Base-by-base conservation (phyloP, 2,113 vertebrate species). In the Cynoglossus semilaevis region DNA sequence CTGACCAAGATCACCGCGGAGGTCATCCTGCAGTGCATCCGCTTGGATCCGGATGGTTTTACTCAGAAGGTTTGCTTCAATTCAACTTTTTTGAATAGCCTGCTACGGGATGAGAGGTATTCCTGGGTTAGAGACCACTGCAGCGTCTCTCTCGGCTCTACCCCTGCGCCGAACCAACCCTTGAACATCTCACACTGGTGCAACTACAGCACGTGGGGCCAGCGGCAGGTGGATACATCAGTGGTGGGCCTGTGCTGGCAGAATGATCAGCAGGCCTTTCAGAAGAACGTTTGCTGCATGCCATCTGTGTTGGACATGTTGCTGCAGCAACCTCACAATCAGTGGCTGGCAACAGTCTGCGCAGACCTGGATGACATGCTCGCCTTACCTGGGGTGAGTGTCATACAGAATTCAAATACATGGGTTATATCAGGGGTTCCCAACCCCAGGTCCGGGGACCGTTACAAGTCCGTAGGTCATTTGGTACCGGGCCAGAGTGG, bases 201-300 rank as follows among this genome's bases (percentile, higher is more conserved):
- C 17, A 71, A 85, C 71, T 93, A 92, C 71, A 15, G 63, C 7
- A 57, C 49, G 1, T 93, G 91, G 90, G 61, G 8, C 2, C 15
- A 72, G 13, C 49, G 45, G 8, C 12, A 22, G 3, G 82, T 92
- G 67, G 89, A 91, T 47, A 71, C 81, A 0, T 87, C 89, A 1
- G 82, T 93, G 43, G 74, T 93, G 0, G 89, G 74, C 4, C 67
- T 91, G 29, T 93, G 91, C 15, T 91, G 90, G 91, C 80, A 80
- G 38, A 17, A 77, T 0, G 89, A 93, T 62, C 72, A 82, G 67
- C 15, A 19, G 1, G 59, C 58, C 44, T 93, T 93, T 72, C 70
- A 76, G 52, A 70, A 80, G 34, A 86, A 88, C 1, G 85, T 93
- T 14, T 93, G 91, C 77, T 89, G 87, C 63, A 75, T 87, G 12